Percentiles rank a stretch among this genome's conserved stretches.
phyloP scores from a whole-genome alignment of 2,797 vertebrate species.

The Sebastes umbrosus region DNA sequence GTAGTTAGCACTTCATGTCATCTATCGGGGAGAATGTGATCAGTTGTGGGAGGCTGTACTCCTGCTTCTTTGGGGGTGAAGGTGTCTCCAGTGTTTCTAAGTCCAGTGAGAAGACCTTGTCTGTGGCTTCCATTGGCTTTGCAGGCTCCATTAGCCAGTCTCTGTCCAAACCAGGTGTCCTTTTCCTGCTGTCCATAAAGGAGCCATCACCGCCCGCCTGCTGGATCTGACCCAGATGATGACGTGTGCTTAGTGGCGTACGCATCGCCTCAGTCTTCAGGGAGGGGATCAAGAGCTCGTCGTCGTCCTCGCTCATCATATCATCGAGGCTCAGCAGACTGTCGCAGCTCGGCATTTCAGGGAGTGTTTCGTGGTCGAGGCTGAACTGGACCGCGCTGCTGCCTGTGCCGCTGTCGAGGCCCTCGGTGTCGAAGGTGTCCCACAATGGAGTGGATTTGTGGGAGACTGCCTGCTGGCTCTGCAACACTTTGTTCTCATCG shows the following conservation, averaged over 20 bases:
- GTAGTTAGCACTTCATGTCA: constrained; percentile 64
- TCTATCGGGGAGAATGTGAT: constrained; percentile 81
- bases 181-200: constrained; percentile 11
- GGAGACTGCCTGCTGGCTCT: constrained; percentile 42
- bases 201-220: neutral
- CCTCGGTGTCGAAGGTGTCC: constrained; percentile 60
- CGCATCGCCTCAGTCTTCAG: neutral
- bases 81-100: constrained; percentile 69
- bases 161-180: constrained; percentile 5
- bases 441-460: constrained; percentile 54
- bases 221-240: neutral
- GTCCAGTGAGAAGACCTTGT: constrained; percentile 78
- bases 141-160: constrained; percentile 32
- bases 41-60: constrained; percentile 73
- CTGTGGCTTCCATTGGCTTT: constrained; percentile 24
- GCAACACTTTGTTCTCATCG: neutral
- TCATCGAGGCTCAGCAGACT: constrained; percentile 68
- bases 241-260: neutral
- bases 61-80: constrained; percentile 53
- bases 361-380: constrained; percentile 78
- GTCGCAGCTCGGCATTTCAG: constrained; percentile 67
- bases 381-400: constrained; percentile 64
- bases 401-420: constrained; percentile 47
- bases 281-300: constrained; percentile 43
- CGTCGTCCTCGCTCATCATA: constrained; percentile 15